Evolutionary conservation across 2,797 vertebrate genomes (phyloP).

Genomic region (Leptoclinus maculatus): DNA sequence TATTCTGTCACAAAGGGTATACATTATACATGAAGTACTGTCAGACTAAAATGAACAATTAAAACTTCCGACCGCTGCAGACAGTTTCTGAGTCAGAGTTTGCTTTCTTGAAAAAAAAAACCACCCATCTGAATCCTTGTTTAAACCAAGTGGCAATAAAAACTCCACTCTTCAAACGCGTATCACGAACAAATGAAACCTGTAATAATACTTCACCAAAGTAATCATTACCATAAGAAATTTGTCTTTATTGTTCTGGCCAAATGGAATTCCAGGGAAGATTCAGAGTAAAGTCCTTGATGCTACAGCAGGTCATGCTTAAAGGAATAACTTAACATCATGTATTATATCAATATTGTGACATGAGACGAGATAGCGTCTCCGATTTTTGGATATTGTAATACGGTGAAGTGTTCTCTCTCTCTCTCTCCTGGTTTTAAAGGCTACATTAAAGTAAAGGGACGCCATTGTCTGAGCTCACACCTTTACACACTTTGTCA

Average conservation of each 20-base stretch:
- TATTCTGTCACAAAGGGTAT: conserved; percentile 57
- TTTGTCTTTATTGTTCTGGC: neutral
- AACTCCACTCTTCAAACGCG: neutral
- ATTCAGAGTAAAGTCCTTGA: neutral
- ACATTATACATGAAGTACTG: conserved; percentile 68
- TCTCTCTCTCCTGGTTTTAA: neutral
- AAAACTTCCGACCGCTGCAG: conserved; percentile 37
- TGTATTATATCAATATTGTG: no score
- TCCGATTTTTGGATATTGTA: neutral
- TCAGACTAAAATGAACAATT: conserved; percentile 59
- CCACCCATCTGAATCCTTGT: neutral
- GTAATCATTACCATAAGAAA: neutral
- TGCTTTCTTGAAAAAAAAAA: conserved; percentile 10
- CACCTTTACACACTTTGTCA: neutral
- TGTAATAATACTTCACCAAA: neutral
- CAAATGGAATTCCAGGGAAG: neutral
- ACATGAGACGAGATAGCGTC: no score
- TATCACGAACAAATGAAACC: conserved; percentile 13
- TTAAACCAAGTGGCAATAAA: neutral
- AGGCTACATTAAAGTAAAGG: neutral
- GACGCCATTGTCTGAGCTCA: neutral
- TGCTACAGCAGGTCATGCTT: neutral
- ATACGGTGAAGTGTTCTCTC: neutral
- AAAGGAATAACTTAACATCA: neutral
- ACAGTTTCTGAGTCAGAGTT: conserved; percentile 34